Conservation (phyloP, 1,140 invertebrate species). For the Caerostris darwini region DNA sequence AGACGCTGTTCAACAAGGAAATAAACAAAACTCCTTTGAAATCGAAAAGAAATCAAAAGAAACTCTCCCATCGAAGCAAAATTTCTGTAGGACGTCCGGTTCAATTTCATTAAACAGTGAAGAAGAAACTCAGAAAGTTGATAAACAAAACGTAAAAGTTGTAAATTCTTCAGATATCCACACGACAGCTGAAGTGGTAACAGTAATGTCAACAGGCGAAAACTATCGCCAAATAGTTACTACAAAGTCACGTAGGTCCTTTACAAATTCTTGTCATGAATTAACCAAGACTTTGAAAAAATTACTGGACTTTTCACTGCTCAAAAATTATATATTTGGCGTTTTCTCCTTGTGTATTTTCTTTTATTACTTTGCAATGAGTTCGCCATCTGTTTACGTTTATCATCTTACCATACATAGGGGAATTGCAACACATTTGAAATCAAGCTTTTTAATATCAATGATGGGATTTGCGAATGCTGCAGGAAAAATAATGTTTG, state of each 20-base stretch:
- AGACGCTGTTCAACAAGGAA: not conserved
- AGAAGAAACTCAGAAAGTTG: not conserved
- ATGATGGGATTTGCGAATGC: conserved; percentile 96
- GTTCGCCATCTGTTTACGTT: conserved; percentile 90
- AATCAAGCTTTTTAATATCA: conserved; percentile 88
- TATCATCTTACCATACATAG: conserved; percentile 80
- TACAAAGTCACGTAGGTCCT: no score
- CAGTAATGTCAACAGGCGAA: not conserved
- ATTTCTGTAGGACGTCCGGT: not conserved
- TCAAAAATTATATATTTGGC: not conserved
- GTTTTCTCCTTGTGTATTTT: not conserved
- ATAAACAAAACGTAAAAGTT: not conserved
- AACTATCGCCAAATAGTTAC: not conserved
- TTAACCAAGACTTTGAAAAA: not conserved
- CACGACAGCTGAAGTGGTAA: not conserved
- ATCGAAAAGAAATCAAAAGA: no score
- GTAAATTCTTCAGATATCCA: not conserved
- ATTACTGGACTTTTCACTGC: not conserved
- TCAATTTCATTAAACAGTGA: not conserved
- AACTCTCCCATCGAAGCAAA: not conserved
- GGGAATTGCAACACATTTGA: conserved; percentile 79
- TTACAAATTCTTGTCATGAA: not conserved
- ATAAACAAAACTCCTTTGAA: no score
- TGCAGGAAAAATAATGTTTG: conserved; percentile 85
- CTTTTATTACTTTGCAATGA: not conserved